These are phyloP conservation scores for Alexandromys fortis DNA, from an alignment of 2,113 vertebrate genomes.

Conservation along the genomic window DNA sequence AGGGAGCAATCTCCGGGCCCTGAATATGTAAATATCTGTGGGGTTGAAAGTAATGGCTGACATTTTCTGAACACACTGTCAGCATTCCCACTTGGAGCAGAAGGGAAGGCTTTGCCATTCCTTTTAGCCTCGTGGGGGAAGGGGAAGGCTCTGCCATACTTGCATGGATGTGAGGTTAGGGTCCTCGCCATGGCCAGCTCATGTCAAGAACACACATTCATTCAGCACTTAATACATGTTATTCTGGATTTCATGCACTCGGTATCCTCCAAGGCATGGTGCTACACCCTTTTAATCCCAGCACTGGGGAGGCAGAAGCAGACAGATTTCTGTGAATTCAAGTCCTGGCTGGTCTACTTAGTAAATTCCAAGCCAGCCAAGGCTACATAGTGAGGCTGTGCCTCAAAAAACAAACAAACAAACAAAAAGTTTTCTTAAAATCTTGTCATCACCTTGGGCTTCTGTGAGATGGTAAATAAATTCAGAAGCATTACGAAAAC, in stretches of 20 bases:
- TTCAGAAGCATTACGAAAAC: background rate
- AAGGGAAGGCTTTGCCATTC: background rate
- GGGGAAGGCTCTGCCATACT: background rate
- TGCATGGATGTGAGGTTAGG: too few species aligned
- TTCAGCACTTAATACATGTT: background rate
- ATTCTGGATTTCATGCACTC: background rate
- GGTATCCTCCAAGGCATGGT: background rate
- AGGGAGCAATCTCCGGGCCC: background rate
- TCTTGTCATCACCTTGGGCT: background rate
- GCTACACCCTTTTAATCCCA: background rate
- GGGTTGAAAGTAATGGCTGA: background rate
- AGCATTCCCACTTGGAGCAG: background rate
- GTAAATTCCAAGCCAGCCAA: background rate
- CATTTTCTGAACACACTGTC: background rate
- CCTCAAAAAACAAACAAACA: background rate
- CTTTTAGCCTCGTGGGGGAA: background rate
- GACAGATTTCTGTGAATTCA: background rate
- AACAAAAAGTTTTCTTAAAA: background rate
- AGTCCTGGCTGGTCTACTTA: background rate
- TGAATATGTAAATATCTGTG: too few species aligned
- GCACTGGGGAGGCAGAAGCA: background rate
- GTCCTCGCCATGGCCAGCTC: background rate
- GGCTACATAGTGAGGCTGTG: background rate
- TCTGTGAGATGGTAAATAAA: background rate
- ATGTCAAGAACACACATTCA: background rate